Evolutionary conservation across 1,140 invertebrate genomes (phyloP), one percentile per base, ranked within the genome.

Genomic region (Ooceraea biroi): DNA sequence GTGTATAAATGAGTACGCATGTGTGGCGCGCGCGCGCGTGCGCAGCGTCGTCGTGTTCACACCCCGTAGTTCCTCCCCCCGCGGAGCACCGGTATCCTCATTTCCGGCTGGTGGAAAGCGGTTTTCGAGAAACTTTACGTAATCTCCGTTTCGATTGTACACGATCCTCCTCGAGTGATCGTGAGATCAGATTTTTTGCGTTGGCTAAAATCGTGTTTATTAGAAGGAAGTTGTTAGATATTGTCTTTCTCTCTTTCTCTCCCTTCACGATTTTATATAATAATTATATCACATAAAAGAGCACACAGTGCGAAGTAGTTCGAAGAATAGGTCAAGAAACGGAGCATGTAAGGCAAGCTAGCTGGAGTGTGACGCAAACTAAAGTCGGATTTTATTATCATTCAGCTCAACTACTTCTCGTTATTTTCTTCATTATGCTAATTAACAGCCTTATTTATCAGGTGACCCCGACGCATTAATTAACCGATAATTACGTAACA

Each of bases 61-160:
- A 93, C 85, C 76, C 73, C 92, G 92, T 94, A 93, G 92, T 93
- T 93, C 93, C 92, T 92, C 61, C 80, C 83, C 71, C 82, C 36
- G 46, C 83, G 22, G 69, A 65, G 58, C 87, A 82, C 74, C 77
- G 76, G 78, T 58, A 91, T 88, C 83, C 69, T 65, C 74, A 82
- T 90, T 92, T 90, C 87, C 87, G 88, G 74, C 66, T 76, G 57
- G 48, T 91, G 90, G 91, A 93, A 92, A 92, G 88, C 85, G 88
- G 89, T 92, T 93, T 93, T 92, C 92, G 84, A 86, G 85, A 92
- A 93, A 90, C 88, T 89, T 93, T 93, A 84, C 91, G 87, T 85
- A 88, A 88, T 82, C 82, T 58, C 57, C 50, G 82, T 25, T 48
- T 88, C 72, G 46, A 85, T 88, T 87, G 60, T 61, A 60, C n/a